These are phyloP conservation scores for Eubasilissa regina DNA, from an alignment of 1,140 invertebrate genomes.

Conservation along the genomic window DNA sequence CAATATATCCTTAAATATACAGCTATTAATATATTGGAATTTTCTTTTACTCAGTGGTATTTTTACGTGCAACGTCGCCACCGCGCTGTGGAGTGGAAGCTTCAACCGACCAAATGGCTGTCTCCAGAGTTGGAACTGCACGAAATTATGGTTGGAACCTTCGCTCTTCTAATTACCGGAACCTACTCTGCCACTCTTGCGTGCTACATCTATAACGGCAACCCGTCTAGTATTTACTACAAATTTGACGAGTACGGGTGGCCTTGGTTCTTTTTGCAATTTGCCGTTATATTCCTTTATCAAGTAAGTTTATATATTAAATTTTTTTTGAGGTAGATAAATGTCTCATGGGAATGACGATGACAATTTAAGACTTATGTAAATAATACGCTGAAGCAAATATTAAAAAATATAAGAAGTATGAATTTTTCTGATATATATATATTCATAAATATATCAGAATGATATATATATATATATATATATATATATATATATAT, in stretches of 20 bases:
- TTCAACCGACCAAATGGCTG: conserved; percentile 81
- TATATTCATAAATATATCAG: too few species aligned
- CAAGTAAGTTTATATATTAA: conserved; percentile 66
- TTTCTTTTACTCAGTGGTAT: conserved; percentile 75
- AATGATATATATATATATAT: too few species aligned
- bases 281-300: conserved; percentile 77
- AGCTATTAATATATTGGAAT: too few species aligned
- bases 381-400: too few species aligned
- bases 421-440: too few species aligned
- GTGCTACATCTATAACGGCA: conserved; percentile 79
- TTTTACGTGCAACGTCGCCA: conserved; percentile 77
- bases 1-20: too few species aligned
- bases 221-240: conserved; percentile 78
- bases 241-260: conserved; percentile 76
- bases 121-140: conserved; percentile 78
- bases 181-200: conserved; percentile 74
- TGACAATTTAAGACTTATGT: too few species aligned
- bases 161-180: conserved; percentile 74
- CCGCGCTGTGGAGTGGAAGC: conserved; percentile 80
- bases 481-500: too few species aligned
- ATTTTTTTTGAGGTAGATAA: too few species aligned
- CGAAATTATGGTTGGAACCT: conserved; percentile 78
- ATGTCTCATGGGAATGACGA: too few species aligned
- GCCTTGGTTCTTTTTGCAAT: conserved; percentile 78
- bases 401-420: too few species aligned